Base-by-base conservation (phyloP, 2,888 invertebrate genomes). In the Deilephila porcellus region DNA sequence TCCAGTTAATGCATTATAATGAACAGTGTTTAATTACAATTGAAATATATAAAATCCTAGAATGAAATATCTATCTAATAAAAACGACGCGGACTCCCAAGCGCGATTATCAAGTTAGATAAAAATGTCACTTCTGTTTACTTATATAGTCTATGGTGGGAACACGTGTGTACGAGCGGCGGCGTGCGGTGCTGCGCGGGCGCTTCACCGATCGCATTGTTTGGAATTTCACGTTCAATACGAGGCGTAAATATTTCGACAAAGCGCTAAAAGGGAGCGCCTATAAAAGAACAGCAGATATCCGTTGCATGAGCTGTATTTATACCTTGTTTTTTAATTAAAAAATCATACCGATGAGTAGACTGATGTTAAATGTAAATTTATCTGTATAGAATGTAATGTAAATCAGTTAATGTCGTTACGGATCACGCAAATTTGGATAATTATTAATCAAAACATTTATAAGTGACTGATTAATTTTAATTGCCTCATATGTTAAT, bases 181-280 rank as follows among this genome's bases (percentile, higher is more conserved):
- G 79, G 80, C 82, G 45, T 45, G 67, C 52, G 34, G 64, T 11
- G 85, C 80, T 78, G 80, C 82, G 45, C 67, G 83, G 81, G 81
- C 77, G 45, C 45, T 45, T 14, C 45, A 80, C 77, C 85, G 88
- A 86, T 85, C 87, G 84, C 89, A 90, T 94, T 93, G 94, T 94
- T 94, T 88, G 89, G 87, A 89, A 93, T 92, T 93, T 93, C 90
- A 91, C 90, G 88, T 93, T 88, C 90, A 92, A 93, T 93, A 90
- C 91, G 87, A 90, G 88, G 89, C 91, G 90, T 94, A 92, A 93
- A 94, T 92, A 93, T 93, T 93, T 93, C 93, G 90, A 93, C 93
- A 91, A 92, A 88, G 88, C 89, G 88, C 86, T 88, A 90, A 90
- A 91, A 92, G 90, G 91, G 90, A 90, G 87, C 88, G 85, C 85